These are phyloP conservation scores for Oncorhynchus kisutch DNA, from an alignment of 2,113 vertebrate species.

Conservation along the genomic window DNA sequence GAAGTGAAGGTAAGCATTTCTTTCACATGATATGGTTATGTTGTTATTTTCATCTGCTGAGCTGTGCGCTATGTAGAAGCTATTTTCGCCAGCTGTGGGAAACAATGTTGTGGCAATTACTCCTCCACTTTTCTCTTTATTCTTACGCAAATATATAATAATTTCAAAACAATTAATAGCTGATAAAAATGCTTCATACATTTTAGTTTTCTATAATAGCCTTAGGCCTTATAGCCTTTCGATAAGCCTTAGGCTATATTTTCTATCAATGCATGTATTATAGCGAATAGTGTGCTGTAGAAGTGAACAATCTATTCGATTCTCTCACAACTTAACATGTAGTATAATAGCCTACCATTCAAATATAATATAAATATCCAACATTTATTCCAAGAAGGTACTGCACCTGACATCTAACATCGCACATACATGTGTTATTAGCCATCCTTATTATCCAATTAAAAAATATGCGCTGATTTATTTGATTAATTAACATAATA, in stretches of 20 bases:
- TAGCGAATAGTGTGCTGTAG: neutral
- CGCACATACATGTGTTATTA: neutral
- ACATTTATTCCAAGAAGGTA: neutral
- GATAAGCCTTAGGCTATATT: neutral
- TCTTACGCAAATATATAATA: constrained; percentile 22
- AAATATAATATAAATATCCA: neutral
- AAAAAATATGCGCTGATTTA: neutral
- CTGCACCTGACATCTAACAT: neutral
- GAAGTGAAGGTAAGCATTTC: constrained; percentile 69
- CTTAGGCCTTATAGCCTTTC: neutral
- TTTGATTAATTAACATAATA: neutral
- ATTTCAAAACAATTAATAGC: neutral
- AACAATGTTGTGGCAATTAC: constrained; percentile 5
- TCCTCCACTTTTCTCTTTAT: neutral
- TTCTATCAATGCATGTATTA: neutral
- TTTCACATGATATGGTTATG: constrained; percentile 1
- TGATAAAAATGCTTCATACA: constrained; percentile 14
- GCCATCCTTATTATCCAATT: neutral
- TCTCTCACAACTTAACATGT: neutral
- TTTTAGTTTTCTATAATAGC: neutral
- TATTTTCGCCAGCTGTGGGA: constrained; percentile 24
- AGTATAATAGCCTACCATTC: neutral
- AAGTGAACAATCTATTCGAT: neutral
- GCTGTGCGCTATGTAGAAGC: constrained; percentile 8
- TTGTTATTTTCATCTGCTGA: constrained; percentile 13